Percentiles rank a stretch among this genome's conserved stretches.
Conservation (phyloP, 1,140 invertebrate species). For the Hesperophylax magnus region DNA sequence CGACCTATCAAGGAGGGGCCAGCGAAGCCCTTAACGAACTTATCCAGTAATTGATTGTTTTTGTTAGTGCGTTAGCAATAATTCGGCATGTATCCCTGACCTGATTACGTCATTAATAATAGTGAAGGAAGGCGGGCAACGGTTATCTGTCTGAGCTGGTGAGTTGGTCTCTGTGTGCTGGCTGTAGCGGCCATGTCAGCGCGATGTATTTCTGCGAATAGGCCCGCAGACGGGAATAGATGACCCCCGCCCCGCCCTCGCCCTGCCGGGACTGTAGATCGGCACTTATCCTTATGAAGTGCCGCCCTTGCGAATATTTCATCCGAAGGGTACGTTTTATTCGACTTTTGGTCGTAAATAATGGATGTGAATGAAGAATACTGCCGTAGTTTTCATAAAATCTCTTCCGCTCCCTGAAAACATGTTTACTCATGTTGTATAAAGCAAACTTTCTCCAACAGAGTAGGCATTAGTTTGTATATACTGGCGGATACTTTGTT, state of each 20-base stretch:
- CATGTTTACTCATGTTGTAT: background rate
- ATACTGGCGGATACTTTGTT: too few species aligned
- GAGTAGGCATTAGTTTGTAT: too few species aligned
- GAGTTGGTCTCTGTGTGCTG: conserved; percentile 6
- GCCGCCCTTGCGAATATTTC: conserved; percentile 47
- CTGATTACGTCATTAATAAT: conserved; percentile 55
- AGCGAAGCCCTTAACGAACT: background rate
- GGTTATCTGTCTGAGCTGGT: conserved; percentile 2
- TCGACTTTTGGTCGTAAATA: conserved; percentile 19
- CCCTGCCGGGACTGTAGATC: conserved; percentile 10
- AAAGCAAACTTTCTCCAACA: too few species aligned
- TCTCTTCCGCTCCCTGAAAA: background rate
- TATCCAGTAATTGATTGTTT: background rate
- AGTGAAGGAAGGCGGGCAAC: conserved; percentile 48
- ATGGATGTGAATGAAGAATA: background rate
- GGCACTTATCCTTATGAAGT: conserved; percentile 53
- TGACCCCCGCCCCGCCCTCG: conserved; percentile 30
- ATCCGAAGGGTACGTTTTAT: conserved; percentile 6
- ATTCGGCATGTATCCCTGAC: background rate
- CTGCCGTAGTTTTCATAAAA: background rate
- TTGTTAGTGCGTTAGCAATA: background rate
- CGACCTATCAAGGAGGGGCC: background rate
- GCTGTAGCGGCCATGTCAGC: background rate
- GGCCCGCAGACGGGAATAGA: conserved; percentile 52
- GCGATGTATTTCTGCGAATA: conserved; percentile 48